phyloP scores from a whole-genome alignment of 1,140 invertebrate genomes.

The Temnothorax nylanderi region DNA sequence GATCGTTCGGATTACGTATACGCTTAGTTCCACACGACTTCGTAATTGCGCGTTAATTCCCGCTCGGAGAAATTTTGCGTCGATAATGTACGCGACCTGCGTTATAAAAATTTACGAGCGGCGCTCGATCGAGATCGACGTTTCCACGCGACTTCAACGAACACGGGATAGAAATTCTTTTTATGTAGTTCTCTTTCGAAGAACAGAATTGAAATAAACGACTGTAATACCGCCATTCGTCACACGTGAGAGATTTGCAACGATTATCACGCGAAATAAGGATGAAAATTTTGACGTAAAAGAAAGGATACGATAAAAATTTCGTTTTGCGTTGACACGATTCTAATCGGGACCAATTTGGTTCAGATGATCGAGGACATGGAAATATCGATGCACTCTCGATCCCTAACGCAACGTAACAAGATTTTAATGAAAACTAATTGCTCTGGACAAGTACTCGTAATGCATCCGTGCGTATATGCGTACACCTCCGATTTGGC shows the following conservation, averaged over 20 bases:
- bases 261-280: not conserved
- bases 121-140: not conserved
- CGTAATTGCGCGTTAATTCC: slow-evolving; percentile 6
- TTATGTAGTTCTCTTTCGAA: not conserved
- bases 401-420: slow-evolving; percentile 13
- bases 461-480: slow-evolving; percentile 11
- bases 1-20: not conserved
- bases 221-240: not conserved
- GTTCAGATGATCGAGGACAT: not conserved
- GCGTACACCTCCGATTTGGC: slow-evolving; percentile 9
- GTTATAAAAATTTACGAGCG: slow-evolving; percentile 45
- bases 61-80: not conserved
- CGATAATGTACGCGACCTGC: not conserved
- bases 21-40: not conserved
- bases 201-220: slow-evolving; percentile 10
- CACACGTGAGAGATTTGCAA: not conserved
- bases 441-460: slow-evolving; percentile 18
- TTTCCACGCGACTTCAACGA: slow-evolving; percentile 12
- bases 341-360: not conserved
- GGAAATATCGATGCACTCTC: slow-evolving; percentile 18
- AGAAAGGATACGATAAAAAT: not conserved
- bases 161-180: not conserved
- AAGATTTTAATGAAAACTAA: slow-evolving; percentile 33
- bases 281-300: not conserved
- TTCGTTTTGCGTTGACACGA: not conserved